phyloP scores from a whole-genome alignment of 2,113 vertebrate genomes.

The Zootoca vivipara region DNA sequence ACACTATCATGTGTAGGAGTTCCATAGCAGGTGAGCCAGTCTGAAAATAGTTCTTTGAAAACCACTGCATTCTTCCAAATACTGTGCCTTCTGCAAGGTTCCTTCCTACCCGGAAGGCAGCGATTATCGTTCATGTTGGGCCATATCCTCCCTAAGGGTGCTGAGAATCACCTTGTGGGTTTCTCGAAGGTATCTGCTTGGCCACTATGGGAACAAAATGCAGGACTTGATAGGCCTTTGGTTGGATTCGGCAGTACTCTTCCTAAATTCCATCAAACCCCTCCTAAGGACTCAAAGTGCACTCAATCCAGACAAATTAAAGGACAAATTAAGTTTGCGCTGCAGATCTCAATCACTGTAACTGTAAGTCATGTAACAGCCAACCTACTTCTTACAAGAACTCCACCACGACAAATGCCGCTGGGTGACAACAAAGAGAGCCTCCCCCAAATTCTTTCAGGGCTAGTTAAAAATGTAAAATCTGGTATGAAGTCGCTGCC shows the following conservation, averaged over 20 bases:
- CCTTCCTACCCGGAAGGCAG: no score
- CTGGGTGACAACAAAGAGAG: conserved; percentile 67
- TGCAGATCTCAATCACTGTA: background rate
- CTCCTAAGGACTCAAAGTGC: background rate
- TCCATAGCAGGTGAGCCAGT: background rate
- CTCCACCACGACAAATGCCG: conserved; percentile 61
- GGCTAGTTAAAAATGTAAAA: conserved; percentile 73
- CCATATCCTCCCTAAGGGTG: no score
- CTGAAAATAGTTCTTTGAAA: background rate
- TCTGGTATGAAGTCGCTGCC: conserved; percentile 65
- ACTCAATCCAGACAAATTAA: conserved; percentile 5
- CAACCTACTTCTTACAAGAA: conserved; percentile 49
- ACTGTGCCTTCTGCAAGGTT: no score
- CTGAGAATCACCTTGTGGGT: no score
- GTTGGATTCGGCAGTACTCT: background rate
- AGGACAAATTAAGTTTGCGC: background rate
- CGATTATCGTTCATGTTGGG: no score
- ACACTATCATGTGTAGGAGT: background rate
- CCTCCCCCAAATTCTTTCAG: conserved; percentile 50
- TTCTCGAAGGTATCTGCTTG: no score
- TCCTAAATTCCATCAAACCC: background rate
- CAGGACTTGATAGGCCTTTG: background rate
- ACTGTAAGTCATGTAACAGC: conserved; percentile 33
- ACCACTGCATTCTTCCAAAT: background rate
- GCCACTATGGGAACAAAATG: background rate